phyloP scores from a whole-genome alignment of 64 coral and sea anemone species.

The Dendrophyllia cribrosa region DNA sequence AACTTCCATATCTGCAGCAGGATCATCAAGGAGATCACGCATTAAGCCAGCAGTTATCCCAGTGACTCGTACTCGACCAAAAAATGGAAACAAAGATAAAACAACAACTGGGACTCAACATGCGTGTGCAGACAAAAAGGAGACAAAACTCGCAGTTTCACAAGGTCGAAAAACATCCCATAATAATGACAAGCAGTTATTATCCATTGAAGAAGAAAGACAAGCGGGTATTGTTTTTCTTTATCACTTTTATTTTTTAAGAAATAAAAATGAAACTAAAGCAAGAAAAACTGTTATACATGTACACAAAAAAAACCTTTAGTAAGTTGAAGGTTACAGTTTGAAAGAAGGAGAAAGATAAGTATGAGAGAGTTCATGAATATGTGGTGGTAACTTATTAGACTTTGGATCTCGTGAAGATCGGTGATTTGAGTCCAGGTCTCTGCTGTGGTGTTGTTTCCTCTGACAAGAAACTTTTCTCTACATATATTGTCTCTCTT shows the following conservation, averaged over 20 bases:
- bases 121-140: background rate
- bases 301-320: too few species aligned
- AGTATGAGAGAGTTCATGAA: too few species aligned
- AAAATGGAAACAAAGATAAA: background rate
- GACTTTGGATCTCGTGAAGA: too few species aligned
- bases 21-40: conserved; percentile 11
- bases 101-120: background rate
- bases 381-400: too few species aligned
- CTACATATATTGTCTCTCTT: too few species aligned
- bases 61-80: conserved; percentile 13
- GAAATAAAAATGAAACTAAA: background rate
- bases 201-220: background rate
- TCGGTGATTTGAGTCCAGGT: too few species aligned
- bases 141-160: background rate
- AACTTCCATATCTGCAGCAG: background rate
- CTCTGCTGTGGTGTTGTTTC: too few species aligned
- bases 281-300: too few species aligned
- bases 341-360: too few species aligned
- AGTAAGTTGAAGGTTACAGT: background rate
- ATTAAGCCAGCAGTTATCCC: conserved; percentile 20
- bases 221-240: background rate
- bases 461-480: too few species aligned
- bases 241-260: background rate
- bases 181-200: conserved; percentile 7
- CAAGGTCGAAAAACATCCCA: background rate